phyloP scores from a whole-genome alignment of 2,888 invertebrate species.

The Thymelicus acteon region DNA sequence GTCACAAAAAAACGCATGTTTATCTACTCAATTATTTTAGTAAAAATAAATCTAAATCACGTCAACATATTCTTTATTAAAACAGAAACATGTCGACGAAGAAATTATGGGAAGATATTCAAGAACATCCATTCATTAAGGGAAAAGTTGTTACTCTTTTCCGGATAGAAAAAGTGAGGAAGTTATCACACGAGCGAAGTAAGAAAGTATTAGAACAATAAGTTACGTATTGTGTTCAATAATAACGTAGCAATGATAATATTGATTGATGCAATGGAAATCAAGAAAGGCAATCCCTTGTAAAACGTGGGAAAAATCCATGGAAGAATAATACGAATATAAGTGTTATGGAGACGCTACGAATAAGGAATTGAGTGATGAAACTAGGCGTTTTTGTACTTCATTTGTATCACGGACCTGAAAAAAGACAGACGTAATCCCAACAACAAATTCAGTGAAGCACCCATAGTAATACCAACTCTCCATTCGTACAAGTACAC shows the following conservation, averaged over 20 bases:
- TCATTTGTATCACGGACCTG: too few species aligned
- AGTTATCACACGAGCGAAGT: neutral
- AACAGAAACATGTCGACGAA: too few species aligned
- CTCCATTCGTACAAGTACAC: too few species aligned
- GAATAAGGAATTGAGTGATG: neutral
- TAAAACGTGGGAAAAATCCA: constrained; percentile 4
- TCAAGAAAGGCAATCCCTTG: neutral
- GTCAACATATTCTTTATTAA: too few species aligned
- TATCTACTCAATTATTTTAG: too few species aligned
- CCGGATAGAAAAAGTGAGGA: constrained; percentile 12
- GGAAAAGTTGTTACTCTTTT: constrained; percentile 4
- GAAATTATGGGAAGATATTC: too few species aligned
- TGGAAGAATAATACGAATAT: neutral
- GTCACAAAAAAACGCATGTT: too few species aligned
- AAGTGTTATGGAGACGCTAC: neutral
- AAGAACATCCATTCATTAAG: too few species aligned
- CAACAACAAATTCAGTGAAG: too few species aligned
- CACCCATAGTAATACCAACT: too few species aligned
- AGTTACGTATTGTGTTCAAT: constrained; percentile 10
- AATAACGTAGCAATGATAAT: neutral
- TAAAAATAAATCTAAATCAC: too few species aligned
- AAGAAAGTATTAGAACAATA: constrained; percentile 9
- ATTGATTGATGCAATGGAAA: constrained; percentile 27
- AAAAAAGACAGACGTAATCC: too few species aligned
- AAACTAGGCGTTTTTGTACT: neutral